phyloP scores from a whole-genome alignment of 2,888 invertebrate genomes.

The Eubasilissa splendida region DNA sequence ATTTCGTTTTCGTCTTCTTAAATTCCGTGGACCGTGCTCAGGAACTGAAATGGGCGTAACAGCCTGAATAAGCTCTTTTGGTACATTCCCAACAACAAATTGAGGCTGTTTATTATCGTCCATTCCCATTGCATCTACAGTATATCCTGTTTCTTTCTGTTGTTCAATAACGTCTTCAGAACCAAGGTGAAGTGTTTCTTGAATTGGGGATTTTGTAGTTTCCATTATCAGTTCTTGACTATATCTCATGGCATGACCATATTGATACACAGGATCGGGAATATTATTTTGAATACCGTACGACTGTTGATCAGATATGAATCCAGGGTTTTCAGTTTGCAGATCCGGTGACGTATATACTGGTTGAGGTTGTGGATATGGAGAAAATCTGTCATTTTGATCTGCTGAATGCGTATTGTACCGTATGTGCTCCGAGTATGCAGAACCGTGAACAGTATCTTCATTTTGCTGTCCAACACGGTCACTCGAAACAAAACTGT shows the following conservation, averaged over 20 bases:
- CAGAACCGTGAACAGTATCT: conserved; percentile 70
- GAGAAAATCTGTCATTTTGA: conserved; percentile 45
- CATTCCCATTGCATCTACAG: conserved; percentile 63
- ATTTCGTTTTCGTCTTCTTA: conserved; percentile 65
- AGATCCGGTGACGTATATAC: conserved; percentile 53
- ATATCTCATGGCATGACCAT: conserved; percentile 67
- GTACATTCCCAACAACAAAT: conserved; percentile 79
- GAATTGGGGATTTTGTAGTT: conserved; percentile 66
- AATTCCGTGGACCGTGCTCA: conserved; percentile 77
- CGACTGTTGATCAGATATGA: conserved; percentile 37
- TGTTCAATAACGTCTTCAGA: conserved; percentile 67
- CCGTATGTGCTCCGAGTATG: conserved; percentile 67
- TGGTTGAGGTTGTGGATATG: conserved; percentile 56
- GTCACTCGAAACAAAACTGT: conserved; percentile 67
- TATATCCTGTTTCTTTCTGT: conserved; percentile 63
- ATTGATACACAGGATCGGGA: conserved; percentile 66
- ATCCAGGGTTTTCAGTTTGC: conserved; percentile 43
- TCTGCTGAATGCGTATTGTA: conserved; percentile 63
- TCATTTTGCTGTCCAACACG: conserved; percentile 68
- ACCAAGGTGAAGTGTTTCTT: conserved; percentile 67
- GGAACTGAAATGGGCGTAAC: conserved; percentile 76
- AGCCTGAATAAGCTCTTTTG: conserved; percentile 73
- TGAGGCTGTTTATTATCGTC: conserved; percentile 67
- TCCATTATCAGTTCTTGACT: conserved; percentile 60
- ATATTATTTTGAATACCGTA: conserved; percentile 42